A percentile compares a stretch with the other conserved stretches of the same genome.
Conservation (phyloP, 2,113 vertebrate genomes). For the cattle (Bos taurus) region DNA sequence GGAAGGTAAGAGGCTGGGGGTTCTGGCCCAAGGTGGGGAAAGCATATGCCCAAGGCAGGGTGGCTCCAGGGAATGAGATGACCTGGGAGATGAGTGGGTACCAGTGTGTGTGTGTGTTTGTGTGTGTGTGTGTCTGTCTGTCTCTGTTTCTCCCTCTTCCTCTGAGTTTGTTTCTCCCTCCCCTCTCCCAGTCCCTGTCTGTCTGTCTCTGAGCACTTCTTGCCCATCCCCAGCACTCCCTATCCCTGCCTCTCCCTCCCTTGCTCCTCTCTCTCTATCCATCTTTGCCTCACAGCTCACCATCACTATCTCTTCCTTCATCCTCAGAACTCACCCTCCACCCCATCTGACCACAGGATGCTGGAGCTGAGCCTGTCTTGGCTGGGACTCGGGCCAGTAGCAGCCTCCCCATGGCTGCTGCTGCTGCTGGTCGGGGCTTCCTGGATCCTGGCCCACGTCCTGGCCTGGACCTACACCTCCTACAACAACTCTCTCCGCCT, state of each 20-base stretch:
- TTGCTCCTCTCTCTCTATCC: not conserved
- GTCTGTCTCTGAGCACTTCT: not conserved
- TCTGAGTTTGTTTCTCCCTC: not conserved
- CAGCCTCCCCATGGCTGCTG: conserved; percentile 17
- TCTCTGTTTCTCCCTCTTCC: not conserved
- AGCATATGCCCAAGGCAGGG: not conserved
- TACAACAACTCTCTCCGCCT: conserved; percentile 69
- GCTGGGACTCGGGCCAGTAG: not conserved
- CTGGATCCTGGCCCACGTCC: not conserved
- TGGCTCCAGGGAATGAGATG: not conserved
- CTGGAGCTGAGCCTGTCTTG: not conserved
- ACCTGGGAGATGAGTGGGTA: not conserved
- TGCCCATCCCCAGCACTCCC: not conserved
- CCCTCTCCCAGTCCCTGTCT: fast-evolving
- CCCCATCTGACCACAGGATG: not conserved
- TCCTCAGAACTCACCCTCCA: not conserved
- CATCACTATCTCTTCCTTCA: fast-evolving
- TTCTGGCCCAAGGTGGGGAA: not conserved
- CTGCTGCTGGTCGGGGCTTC: not conserved
- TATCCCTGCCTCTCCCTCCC: not conserved
- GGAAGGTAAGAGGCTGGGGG: not conserved
- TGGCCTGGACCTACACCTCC: conserved; percentile 57
- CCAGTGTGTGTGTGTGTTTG: not conserved
- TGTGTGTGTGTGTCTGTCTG: not conserved
- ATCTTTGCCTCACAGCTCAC: not conserved